These are phyloP conservation scores for Palloptera scutellata DNA, from an alignment of 2,888 invertebrate species.

Conservation along the genomic window DNA sequence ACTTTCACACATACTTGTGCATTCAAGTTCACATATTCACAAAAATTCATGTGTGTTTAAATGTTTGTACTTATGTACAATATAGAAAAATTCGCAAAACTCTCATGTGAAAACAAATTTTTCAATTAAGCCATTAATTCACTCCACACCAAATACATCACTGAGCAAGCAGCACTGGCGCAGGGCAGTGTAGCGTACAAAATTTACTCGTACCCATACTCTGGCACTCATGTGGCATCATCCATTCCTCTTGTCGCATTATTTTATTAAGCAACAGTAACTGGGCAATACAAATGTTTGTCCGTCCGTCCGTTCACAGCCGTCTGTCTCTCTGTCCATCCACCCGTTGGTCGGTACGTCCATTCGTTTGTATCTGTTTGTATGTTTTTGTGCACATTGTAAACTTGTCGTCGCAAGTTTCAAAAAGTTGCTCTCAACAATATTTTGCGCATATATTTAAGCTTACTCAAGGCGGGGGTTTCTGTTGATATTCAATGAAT, in stretches of 20 bases:
- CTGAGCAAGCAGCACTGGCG: conserved; percentile 5
- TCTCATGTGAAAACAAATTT: conserved; percentile 59
- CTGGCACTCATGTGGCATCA: conserved; percentile 30
- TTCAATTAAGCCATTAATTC: conserved; percentile 64
- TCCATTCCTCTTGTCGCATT: conserved; percentile 60
- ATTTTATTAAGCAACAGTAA: conserved; percentile 56
- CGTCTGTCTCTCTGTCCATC: conserved; percentile 15
- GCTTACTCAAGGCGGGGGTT: conserved; percentile 39
- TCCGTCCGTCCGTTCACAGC: conserved; percentile 14
- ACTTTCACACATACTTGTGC: background rate
- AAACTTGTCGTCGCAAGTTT: conserved; percentile 47
- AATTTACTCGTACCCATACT: conserved; percentile 27
- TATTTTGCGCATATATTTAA: background rate
- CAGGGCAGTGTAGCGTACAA: conserved; percentile 16
- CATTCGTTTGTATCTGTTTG: conserved; percentile 22
- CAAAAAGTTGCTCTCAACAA: conserved; percentile 37
- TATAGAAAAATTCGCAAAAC: conserved; percentile 32
- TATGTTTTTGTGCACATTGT: conserved; percentile 43
- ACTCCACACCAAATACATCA: conserved; percentile 46
- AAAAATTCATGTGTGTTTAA: background rate
- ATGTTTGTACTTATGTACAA: background rate
- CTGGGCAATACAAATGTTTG: conserved; percentile 18
- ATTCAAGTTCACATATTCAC: background rate
- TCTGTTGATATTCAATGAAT: conserved; percentile 14
- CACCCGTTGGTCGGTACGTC: conserved; percentile 3